Evolutionary conservation across 1,140 invertebrate species (phyloP).

Genomic region (Lepeophtheirus salmonis): DNA sequence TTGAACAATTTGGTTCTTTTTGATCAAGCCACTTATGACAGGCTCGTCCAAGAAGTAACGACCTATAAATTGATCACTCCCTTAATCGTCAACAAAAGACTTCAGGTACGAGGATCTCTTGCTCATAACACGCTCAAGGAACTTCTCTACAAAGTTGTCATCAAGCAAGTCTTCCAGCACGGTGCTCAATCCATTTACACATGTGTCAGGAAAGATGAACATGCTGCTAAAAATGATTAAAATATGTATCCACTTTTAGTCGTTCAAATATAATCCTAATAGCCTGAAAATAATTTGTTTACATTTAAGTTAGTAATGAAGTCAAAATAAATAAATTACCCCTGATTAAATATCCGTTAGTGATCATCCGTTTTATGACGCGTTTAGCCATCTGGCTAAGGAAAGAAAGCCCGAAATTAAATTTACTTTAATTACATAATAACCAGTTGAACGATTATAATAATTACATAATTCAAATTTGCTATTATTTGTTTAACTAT

Average conservation of each 20-base stretch:
- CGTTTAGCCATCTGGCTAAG: too few relatives aligned
- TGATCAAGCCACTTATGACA: constrained; percentile 94
- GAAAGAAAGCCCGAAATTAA: too few relatives aligned
- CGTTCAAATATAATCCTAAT: neutral
- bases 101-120: constrained; percentile 93
- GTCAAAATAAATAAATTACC: too few relatives aligned
- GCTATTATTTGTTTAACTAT: too few relatives aligned
- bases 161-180: constrained; percentile 92
- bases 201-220: constrained; percentile 80
- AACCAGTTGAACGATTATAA: too few relatives aligned
- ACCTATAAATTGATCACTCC: constrained; percentile 97
- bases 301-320: too few relatives aligned
- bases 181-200: constrained; percentile 95
- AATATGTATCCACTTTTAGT: constrained; percentile 2
- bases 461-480: too few relatives aligned
- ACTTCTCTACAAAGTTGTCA: constrained; percentile 75
- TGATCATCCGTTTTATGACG: too few relatives aligned
- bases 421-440: too few relatives aligned
- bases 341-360: too few relatives aligned
- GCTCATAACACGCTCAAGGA: constrained; percentile 82
- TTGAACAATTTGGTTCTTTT: constrained; percentile 96
- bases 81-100: constrained; percentile 90
- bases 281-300: too few relatives aligned
- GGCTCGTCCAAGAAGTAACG: constrained; percentile 90
- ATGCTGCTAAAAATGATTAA: constrained; percentile 26